Base-by-base conservation (phyloP, 2,888 invertebrate genomes). In the Petrolisthes cinctipes region DNA sequence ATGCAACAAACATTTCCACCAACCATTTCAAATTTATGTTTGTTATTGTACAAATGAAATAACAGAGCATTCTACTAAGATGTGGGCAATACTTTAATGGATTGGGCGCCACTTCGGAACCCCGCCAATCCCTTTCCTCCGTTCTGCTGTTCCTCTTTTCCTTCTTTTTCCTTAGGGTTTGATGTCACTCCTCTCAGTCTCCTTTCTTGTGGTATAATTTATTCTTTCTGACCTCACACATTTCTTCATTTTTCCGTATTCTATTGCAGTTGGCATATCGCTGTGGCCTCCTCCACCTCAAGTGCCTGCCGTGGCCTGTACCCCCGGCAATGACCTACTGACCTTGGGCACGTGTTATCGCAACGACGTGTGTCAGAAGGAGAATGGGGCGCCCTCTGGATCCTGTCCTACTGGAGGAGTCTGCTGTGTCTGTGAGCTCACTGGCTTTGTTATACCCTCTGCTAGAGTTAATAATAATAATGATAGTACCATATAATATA, bases 401-500 rank as follows among this genome's bases (percentile, higher is more conserved):
- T 75, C 11, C 17, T 87, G 87, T 11, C 17, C 84, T 11, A 75
- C 81, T 17, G 87, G 87, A 4, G 87, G 87, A 5, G 84, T 87
- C 54, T 87, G 87, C 20, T 87, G 87, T n/a, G 84, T 87, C 53
- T 11, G 87, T 87, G 66, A 84, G 87, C 81, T 61, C 23, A 4
- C 23, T 54, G 9, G 5, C 37, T 14, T 37, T 78, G 56, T 78
- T 17, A 57, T 54, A 51, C 20, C 9, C 1, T 17, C 17, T 53
- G 53, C 11, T 78, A 37, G 2, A 17, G 17, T 9, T 78, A 11
- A 4, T 20, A 61, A 17, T 61, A 61, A 14, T 9, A 61, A 17
- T 61, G 3, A 61, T 66, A 37, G 2, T 37, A 37, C 37, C 37
- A 37, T 37, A 57, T 61, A 61, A 9, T 20, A 7, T 0, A 37